A percentile compares a stretch with the other conserved stretches of the same genome.
Evolutionary conservation across 2,888 invertebrate species (phyloP).

Genomic region (Xestia xanthographa): DNA sequence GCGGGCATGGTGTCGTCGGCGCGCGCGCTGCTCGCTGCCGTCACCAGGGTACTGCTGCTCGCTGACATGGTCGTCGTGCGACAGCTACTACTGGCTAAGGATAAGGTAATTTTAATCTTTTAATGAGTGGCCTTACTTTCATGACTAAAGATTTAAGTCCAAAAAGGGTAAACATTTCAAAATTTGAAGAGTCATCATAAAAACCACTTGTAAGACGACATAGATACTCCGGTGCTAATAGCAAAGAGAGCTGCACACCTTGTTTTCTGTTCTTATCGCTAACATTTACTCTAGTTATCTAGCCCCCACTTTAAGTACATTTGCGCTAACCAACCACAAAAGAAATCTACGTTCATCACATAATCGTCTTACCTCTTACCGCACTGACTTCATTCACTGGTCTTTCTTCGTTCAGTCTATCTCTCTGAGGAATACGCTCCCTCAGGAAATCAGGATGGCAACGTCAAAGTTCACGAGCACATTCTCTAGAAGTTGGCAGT

Average conservation of each 20-base stretch:
- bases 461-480: neutral
- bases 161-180: neutral
- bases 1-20: conserved; percentile 97
- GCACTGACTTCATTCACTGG: neutral
- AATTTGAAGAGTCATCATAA: neutral
- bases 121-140: neutral
- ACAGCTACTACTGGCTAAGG: conserved; percentile 98
- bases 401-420: neutral
- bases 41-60: conserved; percentile 98
- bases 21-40: conserved; percentile 97
- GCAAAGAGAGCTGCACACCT: neutral
- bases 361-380: neutral
- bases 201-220: neutral
- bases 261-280: neutral
- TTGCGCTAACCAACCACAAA: neutral
- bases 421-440: neutral
- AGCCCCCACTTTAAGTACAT: neutral
- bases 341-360: neutral
- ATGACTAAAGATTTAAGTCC: neutral
- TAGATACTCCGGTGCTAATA: neutral
- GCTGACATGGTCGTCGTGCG: conserved; percentile 99
- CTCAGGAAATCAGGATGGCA: neutral
- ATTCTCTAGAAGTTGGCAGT: neutral
- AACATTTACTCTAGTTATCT: neutral
- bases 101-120: conserved; percentile 92